Percentiles rank a stretch among this genome's conserved stretches.
Evolutionary conservation across 2,113 vertebrate species (phyloP).

Genomic region (Semicossyphus pulcher): DNA sequence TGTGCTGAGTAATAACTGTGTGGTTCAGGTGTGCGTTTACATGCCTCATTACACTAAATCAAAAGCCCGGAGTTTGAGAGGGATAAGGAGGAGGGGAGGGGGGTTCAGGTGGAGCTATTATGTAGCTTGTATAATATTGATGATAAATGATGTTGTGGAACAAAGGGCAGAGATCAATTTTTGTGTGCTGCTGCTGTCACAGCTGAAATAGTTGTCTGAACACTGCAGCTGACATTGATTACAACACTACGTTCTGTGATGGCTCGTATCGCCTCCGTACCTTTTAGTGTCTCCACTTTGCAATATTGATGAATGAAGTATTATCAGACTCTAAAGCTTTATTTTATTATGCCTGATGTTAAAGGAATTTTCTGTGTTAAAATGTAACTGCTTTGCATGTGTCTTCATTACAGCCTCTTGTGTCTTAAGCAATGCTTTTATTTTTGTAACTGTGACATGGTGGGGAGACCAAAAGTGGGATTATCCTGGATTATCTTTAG

Average conservation of each 20-base stretch:
- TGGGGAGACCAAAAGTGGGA: slow-evolving; percentile 58
- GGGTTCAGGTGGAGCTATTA: slow-evolving; percentile 51
- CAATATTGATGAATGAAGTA: slow-evolving; percentile 64
- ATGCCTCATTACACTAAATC: slow-evolving; percentile 67
- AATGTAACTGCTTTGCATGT: slow-evolving; percentile 65
- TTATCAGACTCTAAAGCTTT: slow-evolving; percentile 62
- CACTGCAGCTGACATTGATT: slow-evolving; percentile 27
- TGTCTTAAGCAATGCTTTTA: slow-evolving; percentile 32
- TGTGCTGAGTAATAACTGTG: slow-evolving; percentile 30
- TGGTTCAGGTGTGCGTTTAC: slow-evolving; percentile 74
- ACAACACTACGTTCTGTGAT: slow-evolving; percentile 32
- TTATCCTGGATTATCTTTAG: slow-evolving; percentile 74
- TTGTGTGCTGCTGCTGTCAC: slow-evolving; percentile 46
- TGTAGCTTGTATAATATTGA: slow-evolving; percentile 49
- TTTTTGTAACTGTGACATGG: slow-evolving; percentile 69
- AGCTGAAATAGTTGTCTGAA: slow-evolving; percentile 20
- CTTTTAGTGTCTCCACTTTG: slow-evolving; percentile 11
- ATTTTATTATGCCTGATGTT: slow-evolving; percentile 53
- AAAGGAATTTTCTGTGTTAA: slow-evolving; percentile 50
- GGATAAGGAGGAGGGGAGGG: slow-evolving; percentile 3
- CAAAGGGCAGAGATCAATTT: slow-evolving; percentile 61
- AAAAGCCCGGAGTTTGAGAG: slow-evolving; percentile 33
- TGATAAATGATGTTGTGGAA: slow-evolving; percentile 55
- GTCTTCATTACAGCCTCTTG: slow-evolving; percentile 40
- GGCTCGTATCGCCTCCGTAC: neutral